Base-by-base conservation (phyloP, 2,797 vertebrate genomes). In the Philypnodon macrostomus region DNA sequence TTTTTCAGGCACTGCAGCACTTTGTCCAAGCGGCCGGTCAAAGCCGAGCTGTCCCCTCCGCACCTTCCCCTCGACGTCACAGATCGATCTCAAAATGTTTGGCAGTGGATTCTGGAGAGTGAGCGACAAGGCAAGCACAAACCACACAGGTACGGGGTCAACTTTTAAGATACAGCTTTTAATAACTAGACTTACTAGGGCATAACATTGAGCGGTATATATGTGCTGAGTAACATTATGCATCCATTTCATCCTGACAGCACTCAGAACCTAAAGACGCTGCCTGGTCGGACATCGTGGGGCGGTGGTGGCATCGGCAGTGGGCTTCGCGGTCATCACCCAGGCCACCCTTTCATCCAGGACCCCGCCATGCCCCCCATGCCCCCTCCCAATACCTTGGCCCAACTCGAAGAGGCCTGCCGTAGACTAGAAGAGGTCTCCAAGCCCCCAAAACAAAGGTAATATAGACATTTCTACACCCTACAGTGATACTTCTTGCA, bases 341-440 rank as follows among this genome's bases (percentile, higher is more conserved):
- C 94, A 0, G 82, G 92, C 2, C 95, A 97, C 74, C 92, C 92
- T 0, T 94, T 94, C 32, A 71, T 95, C 77, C 95, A 96, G 77
- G 96, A 98, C 80, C 91, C 94, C 0, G 89, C 93, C 21, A 90
- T 94, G 93, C 93, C 94, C 5, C 93, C 94, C 0, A 80, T 95
- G 49, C 87, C 93, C 4, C 93, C 95, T 0, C 95, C 95, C 67
- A 97, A 94, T 88, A 97, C 96, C 6, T 73, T 96, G 71, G 93
- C 93, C 0, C 95, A 98, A 89, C 88, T 98, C 77, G 96, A 98
- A 77, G 96, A 98, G 85, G 95, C 96, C 30, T 93, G 95, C 42
- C 92, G 96, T 49, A 85, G 96, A 47, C 90, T 98, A 47, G 92
- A 95, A 1, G 95, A 95, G 83, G 94, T 94, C 44, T 95, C 94